These are phyloP conservation scores for Hassar affinis DNA, from an alignment of 2,113 vertebrate genomes.

Conservation along the genomic window DNA sequence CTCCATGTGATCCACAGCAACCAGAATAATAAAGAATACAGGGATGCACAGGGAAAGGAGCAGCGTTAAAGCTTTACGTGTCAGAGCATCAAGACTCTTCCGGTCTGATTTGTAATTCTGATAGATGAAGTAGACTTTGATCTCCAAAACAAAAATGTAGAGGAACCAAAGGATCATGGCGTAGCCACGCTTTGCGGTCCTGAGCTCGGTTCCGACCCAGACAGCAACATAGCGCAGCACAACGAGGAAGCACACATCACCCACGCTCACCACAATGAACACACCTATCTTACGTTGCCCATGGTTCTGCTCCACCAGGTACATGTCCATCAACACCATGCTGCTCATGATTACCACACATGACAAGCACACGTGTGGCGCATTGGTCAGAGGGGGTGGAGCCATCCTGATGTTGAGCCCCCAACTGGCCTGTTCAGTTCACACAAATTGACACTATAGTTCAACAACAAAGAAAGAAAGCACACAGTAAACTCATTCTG, in stretches of 20 bases:
- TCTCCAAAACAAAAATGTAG: slow-evolving; percentile 80
- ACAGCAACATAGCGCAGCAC: slow-evolving; percentile 75
- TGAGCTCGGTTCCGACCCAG: slow-evolving; percentile 78
- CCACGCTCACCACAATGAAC: slow-evolving; percentile 79
- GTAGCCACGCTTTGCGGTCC: slow-evolving; percentile 75
- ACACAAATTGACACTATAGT: not conserved
- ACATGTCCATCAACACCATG: slow-evolving; percentile 77
- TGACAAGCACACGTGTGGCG: slow-evolving; percentile 76
- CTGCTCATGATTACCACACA: slow-evolving; percentile 78
- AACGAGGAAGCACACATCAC: slow-evolving; percentile 77
- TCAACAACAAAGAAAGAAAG: not conserved
- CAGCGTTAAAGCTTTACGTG: slow-evolving; percentile 74
- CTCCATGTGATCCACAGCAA: slow-evolving; percentile 78
- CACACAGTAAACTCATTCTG: not conserved
- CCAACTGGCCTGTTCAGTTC: not conserved
- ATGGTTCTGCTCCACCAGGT: slow-evolving; percentile 79
- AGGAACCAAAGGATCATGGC: slow-evolving; percentile 82
- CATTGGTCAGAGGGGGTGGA: slow-evolving; percentile 74
- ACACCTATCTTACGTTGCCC: slow-evolving; percentile 76
- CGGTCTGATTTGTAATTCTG: slow-evolving; percentile 80
- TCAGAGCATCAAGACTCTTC: slow-evolving; percentile 72
- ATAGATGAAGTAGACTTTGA: slow-evolving; percentile 80
- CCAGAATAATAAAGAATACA: slow-evolving; percentile 71
- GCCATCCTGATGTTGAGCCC: slow-evolving; percentile 68
- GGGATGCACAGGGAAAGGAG: slow-evolving; percentile 75